Conservation (phyloP, 2,888 invertebrate species). For the Ceramica pisi region DNA sequence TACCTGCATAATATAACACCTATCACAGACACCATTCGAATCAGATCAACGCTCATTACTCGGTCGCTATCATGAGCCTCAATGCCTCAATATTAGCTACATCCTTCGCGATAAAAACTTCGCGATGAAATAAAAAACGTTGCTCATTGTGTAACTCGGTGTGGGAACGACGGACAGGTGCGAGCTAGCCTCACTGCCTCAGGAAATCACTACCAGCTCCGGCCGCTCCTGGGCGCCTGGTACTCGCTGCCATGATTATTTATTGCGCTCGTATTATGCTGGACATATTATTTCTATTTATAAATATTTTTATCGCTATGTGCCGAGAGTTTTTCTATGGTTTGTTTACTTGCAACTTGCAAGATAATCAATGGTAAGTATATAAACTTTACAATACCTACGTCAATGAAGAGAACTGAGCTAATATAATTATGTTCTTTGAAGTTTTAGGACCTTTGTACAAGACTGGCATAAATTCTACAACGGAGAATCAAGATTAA, state of each 20-base stretch:
- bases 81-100: constrained; percentile 68
- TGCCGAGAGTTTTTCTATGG: constrained; percentile 12
- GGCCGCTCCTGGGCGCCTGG: constrained; percentile 77
- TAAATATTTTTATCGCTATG: constrained; percentile 25
- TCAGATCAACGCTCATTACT: constrained; percentile 46
- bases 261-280: constrained; percentile 62
- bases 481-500: too few species aligned
- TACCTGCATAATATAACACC: not conserved
- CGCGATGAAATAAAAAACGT: constrained; percentile 84
- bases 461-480: too few species aligned
- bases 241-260: constrained; percentile 65
- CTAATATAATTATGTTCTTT: too few species aligned
- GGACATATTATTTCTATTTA: constrained; percentile 47
- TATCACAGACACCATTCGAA: not conserved
- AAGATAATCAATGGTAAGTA: not conserved
- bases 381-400: too few species aligned
- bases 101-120: constrained; percentile 81
- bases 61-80: constrained; percentile 47
- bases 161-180: constrained; percentile 87
- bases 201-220: constrained; percentile 84
- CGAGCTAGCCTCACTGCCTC: constrained; percentile 77
- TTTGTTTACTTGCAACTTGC: constrained; percentile 39
- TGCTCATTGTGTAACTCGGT: constrained; percentile 83
- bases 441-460: too few species aligned
- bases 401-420: too few species aligned